Evolutionary conservation across 1,140 invertebrate species (phyloP), one percentile per base, ranked within the genome.

Genomic region (Maniola jurtina): DNA sequence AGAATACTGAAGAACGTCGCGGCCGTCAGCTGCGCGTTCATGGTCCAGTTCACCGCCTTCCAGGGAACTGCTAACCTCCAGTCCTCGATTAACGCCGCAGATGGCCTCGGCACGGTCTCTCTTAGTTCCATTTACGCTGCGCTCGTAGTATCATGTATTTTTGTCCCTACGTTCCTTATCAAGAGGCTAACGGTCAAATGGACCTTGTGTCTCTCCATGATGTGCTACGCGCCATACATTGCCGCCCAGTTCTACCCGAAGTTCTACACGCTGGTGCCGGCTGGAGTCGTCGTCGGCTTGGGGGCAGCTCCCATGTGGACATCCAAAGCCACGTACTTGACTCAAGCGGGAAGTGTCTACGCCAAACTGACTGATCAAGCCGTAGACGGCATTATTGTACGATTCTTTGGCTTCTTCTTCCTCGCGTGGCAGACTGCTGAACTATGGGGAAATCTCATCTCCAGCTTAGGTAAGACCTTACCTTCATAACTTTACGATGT

Each of bases 331-430:
- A 97, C 97, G 0, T 99, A 99, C 82, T 92, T 99, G 6, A 99
- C 98, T 0, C 96, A 99, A 88, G 95, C 95, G 6, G 97, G 96
- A 15, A 95, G 96, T 48, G 95, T 98, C 68, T 97, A 97, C 90
- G 96, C 96, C 5, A 96, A 97, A 80, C 91, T 97, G 47, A 96
- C 96, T 11, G 96, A 97, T 69, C 95, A 98, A 78, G 93, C 95
- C 0, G 94, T 96, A 6, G 97, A 98, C 83, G 96, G 95, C 6
- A 96, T 98, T 70, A 96, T 99, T 61, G 97, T 98, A 45, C 90
- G 97, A 73, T 99, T 99, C 93, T 99, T 99, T 89, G 98, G 98
- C 25, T 97, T 99, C 92, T 99, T 99, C 94, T 99, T 99, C 92
- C 94, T 99, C 68, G 95, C 98, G 64, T 99, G 98, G 94, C 98